Percentiles rank a stretch among this genome's conserved stretches.
phyloP scores from a whole-genome alignment of 2,797 vertebrate genomes.

The Acestrorhynchus altus region DNA sequence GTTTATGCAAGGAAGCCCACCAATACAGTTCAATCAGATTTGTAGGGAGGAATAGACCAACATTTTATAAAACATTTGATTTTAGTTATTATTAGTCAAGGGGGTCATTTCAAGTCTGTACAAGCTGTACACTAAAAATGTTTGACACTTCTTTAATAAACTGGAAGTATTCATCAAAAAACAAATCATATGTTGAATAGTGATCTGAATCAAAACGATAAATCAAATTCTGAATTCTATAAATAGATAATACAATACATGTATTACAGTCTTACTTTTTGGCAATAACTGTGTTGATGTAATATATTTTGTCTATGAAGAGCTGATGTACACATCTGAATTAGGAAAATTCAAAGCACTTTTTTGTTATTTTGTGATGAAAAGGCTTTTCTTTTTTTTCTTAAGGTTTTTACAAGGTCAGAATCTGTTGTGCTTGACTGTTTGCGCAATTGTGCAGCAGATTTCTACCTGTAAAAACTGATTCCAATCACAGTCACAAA shows the following conservation, averaged over 20 bases:
- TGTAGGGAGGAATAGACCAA: no score
- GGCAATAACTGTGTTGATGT: neutral
- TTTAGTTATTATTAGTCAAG: no score
- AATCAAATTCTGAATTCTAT: no score
- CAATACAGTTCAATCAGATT: no score
- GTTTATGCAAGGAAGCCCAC: no score
- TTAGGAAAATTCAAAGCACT: neutral
- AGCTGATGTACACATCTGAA: neutral
- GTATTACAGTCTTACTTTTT: neutral
- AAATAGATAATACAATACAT: neutral
- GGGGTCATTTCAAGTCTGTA: no score
- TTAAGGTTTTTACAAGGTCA: constrained; percentile 12
- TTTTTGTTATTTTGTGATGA: neutral
- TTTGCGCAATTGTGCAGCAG: constrained; percentile 37
- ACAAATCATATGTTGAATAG: no score
- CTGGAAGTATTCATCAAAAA: no score
- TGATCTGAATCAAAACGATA: no score
- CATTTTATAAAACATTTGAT: no score
- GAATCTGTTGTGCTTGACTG: constrained; percentile 51
- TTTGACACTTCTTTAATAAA: no score
- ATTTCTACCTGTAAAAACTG: constrained; percentile 44
- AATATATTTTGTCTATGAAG: neutral
- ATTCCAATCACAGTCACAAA: constrained; percentile 13
- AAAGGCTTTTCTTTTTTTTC: neutral
- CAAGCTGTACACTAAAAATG: no score